Evolutionary conservation across 2,888 invertebrate species (phyloP).

Genomic region (Drosophila anomalata): DNA sequence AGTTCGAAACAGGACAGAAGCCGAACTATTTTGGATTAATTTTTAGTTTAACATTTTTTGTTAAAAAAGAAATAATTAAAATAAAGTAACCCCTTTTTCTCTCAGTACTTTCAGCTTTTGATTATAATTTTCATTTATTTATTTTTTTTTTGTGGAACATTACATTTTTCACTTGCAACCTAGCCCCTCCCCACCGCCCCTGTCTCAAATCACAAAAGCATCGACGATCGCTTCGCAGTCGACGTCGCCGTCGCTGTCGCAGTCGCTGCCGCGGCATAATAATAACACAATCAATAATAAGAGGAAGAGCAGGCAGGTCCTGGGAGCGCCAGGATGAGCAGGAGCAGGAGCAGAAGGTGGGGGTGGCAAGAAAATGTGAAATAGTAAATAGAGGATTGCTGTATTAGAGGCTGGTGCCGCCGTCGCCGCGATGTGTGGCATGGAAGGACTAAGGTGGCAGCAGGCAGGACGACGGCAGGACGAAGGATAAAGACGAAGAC

Average conservation of each 20-base stretch:
- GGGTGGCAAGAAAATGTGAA: slow-evolving; percentile 39
- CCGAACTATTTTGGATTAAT: too few relatives aligned
- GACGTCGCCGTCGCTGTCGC: slow-evolving; percentile 26
- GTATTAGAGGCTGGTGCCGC: slow-evolving; percentile 57
- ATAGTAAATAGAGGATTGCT: slow-evolving; percentile 62
- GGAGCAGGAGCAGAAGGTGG: too few relatives aligned
- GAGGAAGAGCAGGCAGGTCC: slow-evolving; percentile 22
- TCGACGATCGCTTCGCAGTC: slow-evolving; percentile 32
- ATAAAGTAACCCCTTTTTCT: not conserved
- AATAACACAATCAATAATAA: slow-evolving; percentile 57
- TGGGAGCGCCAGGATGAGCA: not conserved
- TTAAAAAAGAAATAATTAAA: too few relatives aligned
- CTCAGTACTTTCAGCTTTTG: slow-evolving; percentile 16
- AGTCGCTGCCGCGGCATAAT: slow-evolving; percentile 44
- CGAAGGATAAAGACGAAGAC: slow-evolving; percentile 13
- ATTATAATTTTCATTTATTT: slow-evolving; percentile 2
- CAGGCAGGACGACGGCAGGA: not conserved
- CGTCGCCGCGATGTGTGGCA: slow-evolving; percentile 35
- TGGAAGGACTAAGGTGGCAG: slow-evolving; percentile 9
- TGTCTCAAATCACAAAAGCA: slow-evolving; percentile 42
- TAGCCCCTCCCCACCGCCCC: not conserved
- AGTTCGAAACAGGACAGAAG: too few relatives aligned
- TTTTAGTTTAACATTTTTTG: too few relatives aligned
- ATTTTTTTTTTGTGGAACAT: slow-evolving; percentile 38
- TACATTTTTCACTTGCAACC: slow-evolving; percentile 47